Conservation (phyloP, 2,888 invertebrate genomes). For the Calameuta idolon region DNA sequence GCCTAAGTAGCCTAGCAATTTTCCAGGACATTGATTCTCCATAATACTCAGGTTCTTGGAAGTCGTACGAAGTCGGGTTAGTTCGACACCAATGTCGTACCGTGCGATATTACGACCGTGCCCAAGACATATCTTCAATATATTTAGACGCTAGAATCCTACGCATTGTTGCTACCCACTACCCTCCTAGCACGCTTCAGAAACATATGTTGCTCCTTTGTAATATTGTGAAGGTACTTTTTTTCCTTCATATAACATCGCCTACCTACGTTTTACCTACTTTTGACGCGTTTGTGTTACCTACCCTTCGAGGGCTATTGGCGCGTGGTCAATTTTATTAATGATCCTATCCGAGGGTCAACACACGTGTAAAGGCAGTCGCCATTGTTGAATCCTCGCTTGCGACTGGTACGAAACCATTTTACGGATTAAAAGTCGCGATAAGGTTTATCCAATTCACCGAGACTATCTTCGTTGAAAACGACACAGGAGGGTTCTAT, state of each 20-base stretch:
- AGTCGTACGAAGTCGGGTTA: conserved; percentile 44
- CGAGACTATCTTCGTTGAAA: not conserved
- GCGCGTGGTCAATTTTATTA: conserved; percentile 51
- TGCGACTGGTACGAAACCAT: not conserved
- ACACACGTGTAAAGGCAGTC: not conserved
- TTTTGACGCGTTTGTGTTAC: conserved; percentile 10
- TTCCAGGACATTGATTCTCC: conserved; percentile 47
- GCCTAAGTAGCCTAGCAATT: conserved; percentile 45
- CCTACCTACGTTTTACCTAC: conserved; percentile 19
- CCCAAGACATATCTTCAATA: not conserved
- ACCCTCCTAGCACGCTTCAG: conserved; percentile 31
- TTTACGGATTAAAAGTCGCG: not conserved
- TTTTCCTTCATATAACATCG: conserved; percentile 10
- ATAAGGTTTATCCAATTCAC: not conserved
- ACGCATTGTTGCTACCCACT: not conserved
- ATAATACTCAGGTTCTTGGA: conserved; percentile 32
- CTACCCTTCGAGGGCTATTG: conserved; percentile 27
- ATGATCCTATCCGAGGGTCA: conserved; percentile 31
- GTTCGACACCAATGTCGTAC: conserved; percentile 39
- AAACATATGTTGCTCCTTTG: conserved; percentile 36
- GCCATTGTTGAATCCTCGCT: not conserved
- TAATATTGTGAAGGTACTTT: conserved; percentile 7
- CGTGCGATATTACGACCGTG: conserved; percentile 4
- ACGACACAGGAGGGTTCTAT: not conserved
- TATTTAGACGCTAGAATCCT: not conserved